Evolutionary conservation across 2,113 vertebrate genomes (phyloP).

Genomic region (Atherinomorus stipes): DNA sequence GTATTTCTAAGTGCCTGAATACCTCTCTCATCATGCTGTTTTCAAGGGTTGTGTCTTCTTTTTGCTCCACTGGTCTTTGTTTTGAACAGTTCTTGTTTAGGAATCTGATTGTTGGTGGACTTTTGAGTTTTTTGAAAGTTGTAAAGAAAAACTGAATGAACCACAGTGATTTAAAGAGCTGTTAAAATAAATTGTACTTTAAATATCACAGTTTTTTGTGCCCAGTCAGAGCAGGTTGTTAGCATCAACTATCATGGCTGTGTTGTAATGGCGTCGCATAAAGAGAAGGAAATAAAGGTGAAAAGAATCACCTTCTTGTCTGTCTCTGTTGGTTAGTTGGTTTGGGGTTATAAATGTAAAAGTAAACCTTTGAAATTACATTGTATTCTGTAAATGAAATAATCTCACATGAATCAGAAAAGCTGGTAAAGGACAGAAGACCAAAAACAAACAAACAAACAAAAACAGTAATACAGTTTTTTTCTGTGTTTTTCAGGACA

Average conservation of each 20-base stretch:
- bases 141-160: slow-evolving; percentile 19
- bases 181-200: slow-evolving; percentile 33
- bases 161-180: slow-evolving; percentile 51
- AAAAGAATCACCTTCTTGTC: slow-evolving; percentile 35
- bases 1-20: slow-evolving; percentile 87
- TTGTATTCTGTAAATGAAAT: too few relatives aligned
- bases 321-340: background rate
- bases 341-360: background rate
- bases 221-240: slow-evolving; percentile 48
- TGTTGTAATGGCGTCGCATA: slow-evolving; percentile 78
- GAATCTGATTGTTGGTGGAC: slow-evolving; percentile 27
- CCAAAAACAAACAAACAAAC: too few relatives aligned
- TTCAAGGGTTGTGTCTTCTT: slow-evolving; percentile 28
- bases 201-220: slow-evolving; percentile 55
- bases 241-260: slow-evolving; percentile 62
- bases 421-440: too few relatives aligned
- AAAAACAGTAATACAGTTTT: too few relatives aligned
- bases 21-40: slow-evolving; percentile 57
- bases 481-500: too few relatives aligned
- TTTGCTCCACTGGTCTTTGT: slow-evolving; percentile 35
- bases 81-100: slow-evolving; percentile 19
- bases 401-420: too few relatives aligned
- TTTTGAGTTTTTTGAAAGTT: slow-evolving; percentile 45
- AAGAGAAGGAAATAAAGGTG: slow-evolving; percentile 77
- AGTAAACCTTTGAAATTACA: background rate